Percentiles rank a stretch among this genome's conserved stretches.
phyloP scores from a whole-genome alignment of 2,888 invertebrate genomes.

The Lasioglossum vierecki region DNA sequence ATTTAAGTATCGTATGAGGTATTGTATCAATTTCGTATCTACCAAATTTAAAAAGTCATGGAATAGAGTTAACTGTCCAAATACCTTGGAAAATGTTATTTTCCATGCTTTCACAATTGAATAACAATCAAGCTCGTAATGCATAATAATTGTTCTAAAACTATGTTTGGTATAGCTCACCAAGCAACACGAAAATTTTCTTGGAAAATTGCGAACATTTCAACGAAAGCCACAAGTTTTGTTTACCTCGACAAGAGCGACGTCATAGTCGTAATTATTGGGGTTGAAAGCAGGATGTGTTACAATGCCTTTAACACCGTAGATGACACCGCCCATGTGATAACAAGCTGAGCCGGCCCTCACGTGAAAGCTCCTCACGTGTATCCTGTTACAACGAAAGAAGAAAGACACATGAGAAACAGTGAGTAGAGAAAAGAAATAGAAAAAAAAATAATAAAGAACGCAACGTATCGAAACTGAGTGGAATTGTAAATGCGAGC shows the following conservation, averaged over 20 bases:
- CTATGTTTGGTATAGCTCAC: too few relatives aligned
- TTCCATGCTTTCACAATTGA: too few relatives aligned
- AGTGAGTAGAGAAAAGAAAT: too few relatives aligned
- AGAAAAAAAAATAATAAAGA: background rate
- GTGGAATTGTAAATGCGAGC: slow-evolving; percentile 13
- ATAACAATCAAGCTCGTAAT: too few relatives aligned
- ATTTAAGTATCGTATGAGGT: too few relatives aligned
- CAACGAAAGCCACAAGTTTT: background rate
- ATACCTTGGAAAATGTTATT: too few relatives aligned
- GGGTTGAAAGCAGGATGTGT: slow-evolving; percentile 71
- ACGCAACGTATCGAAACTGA: background rate
- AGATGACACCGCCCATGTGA: slow-evolving; percentile 65
- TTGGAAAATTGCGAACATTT: background rate
- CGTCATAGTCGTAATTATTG: slow-evolving; percentile 71
- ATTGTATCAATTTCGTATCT: too few relatives aligned
- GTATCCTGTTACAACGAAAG: slow-evolving; percentile 52
- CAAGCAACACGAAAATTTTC: background rate
- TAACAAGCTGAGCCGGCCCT: slow-evolving; percentile 71
- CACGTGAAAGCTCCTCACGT: slow-evolving; percentile 63
- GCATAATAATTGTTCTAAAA: too few relatives aligned
- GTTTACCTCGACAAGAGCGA: slow-evolving; percentile 73
- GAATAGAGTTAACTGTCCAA: too few relatives aligned
- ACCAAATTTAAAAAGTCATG: too few relatives aligned
- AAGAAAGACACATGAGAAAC: background rate
- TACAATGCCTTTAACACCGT: slow-evolving; percentile 63